Conservation (phyloP, 2,113 vertebrate species). For the Hoplias malabaricus region DNA sequence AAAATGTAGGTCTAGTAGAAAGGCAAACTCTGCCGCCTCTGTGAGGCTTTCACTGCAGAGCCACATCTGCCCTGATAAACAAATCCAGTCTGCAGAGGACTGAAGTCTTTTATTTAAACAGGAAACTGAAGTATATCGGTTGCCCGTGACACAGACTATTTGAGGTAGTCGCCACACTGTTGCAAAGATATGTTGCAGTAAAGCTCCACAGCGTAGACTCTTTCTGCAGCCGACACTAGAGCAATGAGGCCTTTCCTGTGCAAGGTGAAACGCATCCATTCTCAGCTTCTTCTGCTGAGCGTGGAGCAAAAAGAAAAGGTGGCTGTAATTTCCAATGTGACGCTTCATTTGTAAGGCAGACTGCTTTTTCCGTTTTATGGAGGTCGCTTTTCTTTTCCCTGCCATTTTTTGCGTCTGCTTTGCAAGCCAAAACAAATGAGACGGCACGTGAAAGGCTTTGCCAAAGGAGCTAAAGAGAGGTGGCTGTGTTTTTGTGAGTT, state of each 20-base stretch:
- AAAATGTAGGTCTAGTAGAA: too few relatives aligned
- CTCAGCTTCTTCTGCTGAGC: background rate
- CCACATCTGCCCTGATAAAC: too few relatives aligned
- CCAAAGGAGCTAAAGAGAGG: background rate
- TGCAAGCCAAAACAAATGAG: background rate
- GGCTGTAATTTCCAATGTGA: background rate
- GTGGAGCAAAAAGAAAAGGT: background rate
- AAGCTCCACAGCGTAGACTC: background rate
- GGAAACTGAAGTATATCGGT: too few relatives aligned
- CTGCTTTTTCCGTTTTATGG: background rate
- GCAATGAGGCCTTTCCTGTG: background rate
- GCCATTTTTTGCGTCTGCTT: background rate
- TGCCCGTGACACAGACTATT: background rate
- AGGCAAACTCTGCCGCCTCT: too few relatives aligned
- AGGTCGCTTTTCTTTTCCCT: background rate
- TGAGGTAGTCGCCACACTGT: background rate
- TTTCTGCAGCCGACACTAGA: background rate
- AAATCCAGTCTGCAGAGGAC: too few relatives aligned
- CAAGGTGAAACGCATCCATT: conserved; percentile 12
- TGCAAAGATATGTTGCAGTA: background rate
- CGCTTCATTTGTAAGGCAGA: background rate
- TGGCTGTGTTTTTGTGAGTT: background rate
- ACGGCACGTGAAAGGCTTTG: background rate
- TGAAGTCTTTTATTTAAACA: too few relatives aligned
- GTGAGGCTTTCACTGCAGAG: too few relatives aligned